phyloP scores from a whole-genome alignment of 2,888 invertebrate species.

The Leucozona laternaria region DNA sequence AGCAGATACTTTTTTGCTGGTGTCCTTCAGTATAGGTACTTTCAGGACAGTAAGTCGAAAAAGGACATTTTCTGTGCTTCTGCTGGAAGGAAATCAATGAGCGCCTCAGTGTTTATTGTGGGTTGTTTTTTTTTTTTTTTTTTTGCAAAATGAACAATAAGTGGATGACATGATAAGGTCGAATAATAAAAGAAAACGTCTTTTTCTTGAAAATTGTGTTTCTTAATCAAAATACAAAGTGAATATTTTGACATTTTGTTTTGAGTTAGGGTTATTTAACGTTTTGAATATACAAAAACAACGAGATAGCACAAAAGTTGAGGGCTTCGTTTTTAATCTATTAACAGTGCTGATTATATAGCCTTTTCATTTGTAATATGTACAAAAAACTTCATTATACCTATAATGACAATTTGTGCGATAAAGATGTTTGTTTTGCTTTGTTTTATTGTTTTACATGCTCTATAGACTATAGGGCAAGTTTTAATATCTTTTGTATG shows the following conservation, averaged over 20 bases:
- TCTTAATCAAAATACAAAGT: slow-evolving; percentile 20
- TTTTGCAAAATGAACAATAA: slow-evolving; percentile 32
- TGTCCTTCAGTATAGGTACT: slow-evolving; percentile 8
- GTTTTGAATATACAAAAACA: background rate
- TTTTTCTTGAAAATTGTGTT: slow-evolving; percentile 29
- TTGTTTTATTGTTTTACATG: background rate
- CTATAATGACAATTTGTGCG: background rate
- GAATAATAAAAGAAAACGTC: slow-evolving; percentile 25
- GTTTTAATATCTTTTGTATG: no score
- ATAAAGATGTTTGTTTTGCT: background rate
- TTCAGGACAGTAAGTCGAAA: background rate
- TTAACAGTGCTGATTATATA: background rate
- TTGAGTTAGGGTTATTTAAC: slow-evolving; percentile 8
- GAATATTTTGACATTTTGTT: slow-evolving; percentile 21
- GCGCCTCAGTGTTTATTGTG: slow-evolving; percentile 12
- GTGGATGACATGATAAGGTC: slow-evolving; percentile 25
- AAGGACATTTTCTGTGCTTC: slow-evolving; percentile 12
- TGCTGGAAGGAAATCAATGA: slow-evolving; percentile 36
- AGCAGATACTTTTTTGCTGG: slow-evolving; percentile 11
- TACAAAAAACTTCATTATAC: background rate
- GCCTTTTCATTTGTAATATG: background rate
- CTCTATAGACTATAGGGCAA: no score
- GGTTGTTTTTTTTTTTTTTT: background rate
- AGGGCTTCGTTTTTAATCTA: background rate
- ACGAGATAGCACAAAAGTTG: background rate